Evolutionary conservation across 2,888 invertebrate species (phyloP).

Genomic region (Nomada ferruginata): DNA sequence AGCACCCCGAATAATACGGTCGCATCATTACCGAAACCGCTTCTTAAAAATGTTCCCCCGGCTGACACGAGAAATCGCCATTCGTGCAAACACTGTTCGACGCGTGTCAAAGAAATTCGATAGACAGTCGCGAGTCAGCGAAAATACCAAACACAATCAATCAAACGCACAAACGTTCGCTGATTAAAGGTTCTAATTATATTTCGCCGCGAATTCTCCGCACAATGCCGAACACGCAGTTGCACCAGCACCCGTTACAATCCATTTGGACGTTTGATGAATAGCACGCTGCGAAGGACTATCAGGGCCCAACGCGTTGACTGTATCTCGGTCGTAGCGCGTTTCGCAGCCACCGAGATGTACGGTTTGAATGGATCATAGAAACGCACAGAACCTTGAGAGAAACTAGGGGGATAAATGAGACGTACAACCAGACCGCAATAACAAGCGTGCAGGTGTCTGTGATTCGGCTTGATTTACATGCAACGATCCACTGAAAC

Average conservation of each 20-base stretch:
- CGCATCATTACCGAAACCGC: too few species aligned
- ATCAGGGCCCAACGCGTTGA: constrained; percentile 61
- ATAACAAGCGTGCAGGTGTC: constrained; percentile 39
- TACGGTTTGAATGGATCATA: constrained; percentile 46
- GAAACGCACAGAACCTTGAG: constrained; percentile 38
- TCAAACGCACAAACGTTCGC: neutral
- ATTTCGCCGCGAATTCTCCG: constrained; percentile 52
- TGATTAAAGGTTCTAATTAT: constrained; percentile 53
- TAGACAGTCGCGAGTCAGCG: too few species aligned
- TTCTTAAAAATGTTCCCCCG: too few species aligned
- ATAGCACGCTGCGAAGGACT: constrained; percentile 65
- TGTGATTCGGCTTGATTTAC: constrained; percentile 50
- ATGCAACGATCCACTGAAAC: constrained; percentile 21
- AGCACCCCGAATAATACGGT: too few species aligned
- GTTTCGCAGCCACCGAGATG: constrained; percentile 4
- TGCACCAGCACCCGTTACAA: constrained; percentile 61
- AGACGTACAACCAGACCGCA: constrained; percentile 33
- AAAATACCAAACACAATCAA: too few species aligned
- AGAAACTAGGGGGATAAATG: constrained; percentile 28
- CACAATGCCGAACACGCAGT: constrained; percentile 55
- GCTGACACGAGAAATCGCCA: too few species aligned
- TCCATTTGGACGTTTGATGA: constrained; percentile 72
- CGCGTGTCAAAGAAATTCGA: too few species aligned
- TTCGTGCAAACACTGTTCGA: too few species aligned
- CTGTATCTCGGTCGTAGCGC: constrained; percentile 41